Base-by-base conservation (phyloP, 2,888 invertebrate genomes). In the Coenonympha arcania region DNA sequence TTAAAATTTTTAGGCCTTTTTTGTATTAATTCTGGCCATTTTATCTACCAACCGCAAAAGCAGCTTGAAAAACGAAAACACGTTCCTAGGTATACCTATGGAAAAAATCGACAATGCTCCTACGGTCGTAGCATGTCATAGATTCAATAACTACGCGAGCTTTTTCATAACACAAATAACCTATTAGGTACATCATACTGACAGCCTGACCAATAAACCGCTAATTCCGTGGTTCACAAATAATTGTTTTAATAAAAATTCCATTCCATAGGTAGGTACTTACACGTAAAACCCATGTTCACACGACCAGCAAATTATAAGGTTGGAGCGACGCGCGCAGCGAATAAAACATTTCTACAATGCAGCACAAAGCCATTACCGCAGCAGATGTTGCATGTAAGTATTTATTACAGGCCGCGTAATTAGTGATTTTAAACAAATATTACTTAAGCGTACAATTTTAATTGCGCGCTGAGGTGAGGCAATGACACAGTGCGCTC, bases 361-460 rank as follows among this genome's bases (percentile, higher is more conserved):
- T 73, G 65, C 72, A 69, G 63, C 65, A 64, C 66, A 61, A 57
- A 55, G 62, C 66, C 73, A 79, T 76, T 79, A 74, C 61, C 62
- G 59, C 68, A 71, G 74, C 85, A 86, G 84, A 85, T 84, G 85
- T 77, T 74, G 75, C 71, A 69, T 75, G 71, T 71, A 81, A 76
- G 74, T 79, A 80, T 79, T 77, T 78, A 84, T 85, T 84, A 83
- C 76, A 61, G 73, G 73, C 67, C 65, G 69, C 69, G 66, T 84
- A 83, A 85, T 84, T 81, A 82, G 78, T 76, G 74, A 82, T 80
- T 82, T 77, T 76, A 74, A 81, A 81, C 85, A 85, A 86, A 85
- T 81, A 84, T 79, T 73, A 78, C 73, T 76, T 79, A 75, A 66
- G 76, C 76, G 75, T 79, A 76, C 74, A 64, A 72, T 79, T 84